Evolutionary conservation across 2,797 vertebrate genomes (phyloP), one percentile per base, ranked within the genome.

Genomic region (Euphonia xanthogaster): DNA sequence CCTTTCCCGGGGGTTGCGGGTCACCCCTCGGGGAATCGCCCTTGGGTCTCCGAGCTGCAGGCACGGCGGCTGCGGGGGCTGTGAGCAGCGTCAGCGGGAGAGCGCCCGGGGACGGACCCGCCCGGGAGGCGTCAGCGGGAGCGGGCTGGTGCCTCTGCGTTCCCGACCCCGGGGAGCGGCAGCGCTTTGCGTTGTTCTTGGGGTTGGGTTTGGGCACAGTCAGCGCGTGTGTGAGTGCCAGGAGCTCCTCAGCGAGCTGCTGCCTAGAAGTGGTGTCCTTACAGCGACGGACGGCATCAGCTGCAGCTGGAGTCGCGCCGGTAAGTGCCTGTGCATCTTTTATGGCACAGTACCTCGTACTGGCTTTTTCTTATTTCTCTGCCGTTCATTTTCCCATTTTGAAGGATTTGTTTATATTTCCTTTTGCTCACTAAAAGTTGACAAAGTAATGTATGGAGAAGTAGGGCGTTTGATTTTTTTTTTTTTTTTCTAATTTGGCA

Each of bases 11-110:
- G 25, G 10, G 2, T 1, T 18, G 58, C 4, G 4, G 25, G 4
- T 20, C 8, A 2, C 2, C 7, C 1, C 14, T 25, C 23, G 5
- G 23, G 23, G 21, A 12, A 24, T 24, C 1, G 9, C 15, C 16
- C 11, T 13, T 28, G 7, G 6, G 4, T 22, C 7, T 44, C 7
- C 1, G 48, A 17, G 35, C 23, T 5, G 55, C 75, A 8, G 31
- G 19, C 15, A 7, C 27, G 51, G 28, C 7, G 16, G 68, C 22
- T 19, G 31, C 35, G 22, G 27, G 50, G 7, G n/a, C 6, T 9
- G 25, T 13, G 70, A 7, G 35, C 55, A 37, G 8, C 9, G 11
- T 1, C 71, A 44, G 50, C n/a, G 42, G 20, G 30, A 42, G 16
- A 75, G 62, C 33, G 19, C 40, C 30, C 22, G 30, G n/a, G 47